Evolutionary conservation across 2,888 invertebrate genomes (phyloP), one percentile per base, ranked within the genome.

Genomic region (Coelinius sp.): DNA sequence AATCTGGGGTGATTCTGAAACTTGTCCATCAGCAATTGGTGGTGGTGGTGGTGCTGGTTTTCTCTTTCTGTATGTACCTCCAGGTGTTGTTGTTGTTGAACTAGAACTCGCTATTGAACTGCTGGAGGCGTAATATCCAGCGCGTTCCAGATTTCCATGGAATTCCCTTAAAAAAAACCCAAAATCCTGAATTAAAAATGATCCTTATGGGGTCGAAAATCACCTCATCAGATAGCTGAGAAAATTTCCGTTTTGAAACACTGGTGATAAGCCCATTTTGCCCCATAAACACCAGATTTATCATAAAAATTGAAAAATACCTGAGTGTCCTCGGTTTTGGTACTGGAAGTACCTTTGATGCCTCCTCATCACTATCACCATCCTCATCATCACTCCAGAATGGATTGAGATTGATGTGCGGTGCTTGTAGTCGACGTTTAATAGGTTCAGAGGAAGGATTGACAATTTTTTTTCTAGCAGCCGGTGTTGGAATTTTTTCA

Each of bases 351-450:
- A 68, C 78, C 8, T 73, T 65, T 68, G 75, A 71, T 7, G 75
- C 64, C 3, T 84, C 83, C 4, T 68, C 75, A 52, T 80, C 81
- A 63, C 78, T 81, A 12, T 77, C 75, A 5, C 38, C 53, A 77
- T 93, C 93, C 78, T 93, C 93, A 31, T 91, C 92, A 79, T 93
- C 93, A 75, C 92, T 92, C 90, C 92, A 93, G 84, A 95, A 94
- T 0, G 94, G 94, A 89, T 94, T 94, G 17, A 90, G 81, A 79
- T 85, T 89, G 49, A 90, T 89, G 10, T 90, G 91, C 14, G 91
- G 90, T 38, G 91, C 91, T 46, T 89, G 87, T 31, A 90, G 83
- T 80, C 78, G 77, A 66, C 85, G 81, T 53, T 81, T 87, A 22
- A 77, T 71, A 20, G 81, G 78, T 10, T 75, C 70, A 10, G 56